phyloP scores from a whole-genome alignment of 2,113 vertebrate genomes.

The Furnarius figulus region DNA sequence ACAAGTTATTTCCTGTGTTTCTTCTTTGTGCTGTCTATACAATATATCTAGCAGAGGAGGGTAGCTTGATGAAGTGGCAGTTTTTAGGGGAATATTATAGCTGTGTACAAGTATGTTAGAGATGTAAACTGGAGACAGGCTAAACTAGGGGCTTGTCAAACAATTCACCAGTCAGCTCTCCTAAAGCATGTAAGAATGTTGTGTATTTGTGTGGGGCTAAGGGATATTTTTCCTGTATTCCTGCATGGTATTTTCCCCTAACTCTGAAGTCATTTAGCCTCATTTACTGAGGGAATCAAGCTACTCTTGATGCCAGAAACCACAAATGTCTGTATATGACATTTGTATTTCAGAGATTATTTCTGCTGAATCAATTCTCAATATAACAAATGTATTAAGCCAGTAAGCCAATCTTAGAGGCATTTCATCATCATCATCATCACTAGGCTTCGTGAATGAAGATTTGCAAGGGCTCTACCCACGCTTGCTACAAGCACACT shows the following conservation, averaged over 20 bases:
- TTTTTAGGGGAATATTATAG: background rate
- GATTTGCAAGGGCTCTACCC: too few relatives aligned
- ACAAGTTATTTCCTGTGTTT: background rate
- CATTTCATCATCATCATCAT: background rate
- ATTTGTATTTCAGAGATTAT: slow-evolving; percentile 15
- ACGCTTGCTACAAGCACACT: too few relatives aligned
- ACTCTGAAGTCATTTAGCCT: background rate
- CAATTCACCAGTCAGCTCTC: background rate
- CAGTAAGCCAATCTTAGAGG: background rate
- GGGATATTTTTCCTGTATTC: background rate
- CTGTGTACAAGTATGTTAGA: slow-evolving; percentile 8
- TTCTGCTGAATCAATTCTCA: slow-evolving; percentile 47
- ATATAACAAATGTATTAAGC: background rate
- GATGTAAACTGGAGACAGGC: background rate
- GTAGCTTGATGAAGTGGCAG: background rate
- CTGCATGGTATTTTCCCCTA: background rate
- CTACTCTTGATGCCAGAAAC: slow-evolving; percentile 27
- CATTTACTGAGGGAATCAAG: background rate
- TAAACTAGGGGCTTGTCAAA: slow-evolving; percentile 14
- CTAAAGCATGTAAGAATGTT: background rate
- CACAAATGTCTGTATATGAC: background rate
- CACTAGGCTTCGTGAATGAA: too few relatives aligned
- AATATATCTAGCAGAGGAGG: background rate
- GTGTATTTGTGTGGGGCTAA: background rate
- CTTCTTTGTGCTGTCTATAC: background rate